Base-by-base conservation (phyloP, 2,888 invertebrate genomes). In the Drosophila incognita region DNA sequence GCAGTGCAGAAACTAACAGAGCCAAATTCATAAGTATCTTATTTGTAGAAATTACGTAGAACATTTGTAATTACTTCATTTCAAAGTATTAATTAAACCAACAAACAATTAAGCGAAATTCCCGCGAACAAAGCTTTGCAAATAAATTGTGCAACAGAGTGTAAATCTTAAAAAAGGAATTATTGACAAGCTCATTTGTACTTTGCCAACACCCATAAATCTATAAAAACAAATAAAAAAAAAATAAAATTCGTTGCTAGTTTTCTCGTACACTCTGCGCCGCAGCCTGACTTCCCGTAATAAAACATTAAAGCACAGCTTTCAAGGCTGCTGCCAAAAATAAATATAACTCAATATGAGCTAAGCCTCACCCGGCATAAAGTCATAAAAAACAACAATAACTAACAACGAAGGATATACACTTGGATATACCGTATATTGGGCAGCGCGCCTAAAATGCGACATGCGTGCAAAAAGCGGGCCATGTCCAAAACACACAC, bases 311-410 rank as follows among this genome's bases (percentile, higher is more conserved):
- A 68, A 68, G 69, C 68, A 52, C 72, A 78, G 70, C 58, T 76
- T 76, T 61, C 69, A 66, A 40, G 35, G 51, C 54, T 51, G 58
- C 70, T 57, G 65, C 54, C 59, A 60, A 51, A 46, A 56, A 63
- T 53, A 53, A 35, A 62, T 67, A 70, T 69, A 63, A 72, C 80
- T 78, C 78, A 72, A 72, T 71, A 69, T 57, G 57, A 48, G 62
- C 56, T 53, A 33, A 58, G 71, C 54, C 54, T 42, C 58, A 54
- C 35, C 57, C 62, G 60, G 67, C 76, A 75, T 66, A 61, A 75
- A 74, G 82, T 72, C 82, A 79, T 84, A 82, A 82, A 82, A 83
- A 84, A 74, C 72, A 69, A 70, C 68, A 73, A 67, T 67, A 71
- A 58, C 64, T 59, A 78, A 68, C 52, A 68, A 57, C 53, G 40